Conservation (phyloP, 2,888 invertebrate species). For the Sarcophaga carnaria region DNA sequence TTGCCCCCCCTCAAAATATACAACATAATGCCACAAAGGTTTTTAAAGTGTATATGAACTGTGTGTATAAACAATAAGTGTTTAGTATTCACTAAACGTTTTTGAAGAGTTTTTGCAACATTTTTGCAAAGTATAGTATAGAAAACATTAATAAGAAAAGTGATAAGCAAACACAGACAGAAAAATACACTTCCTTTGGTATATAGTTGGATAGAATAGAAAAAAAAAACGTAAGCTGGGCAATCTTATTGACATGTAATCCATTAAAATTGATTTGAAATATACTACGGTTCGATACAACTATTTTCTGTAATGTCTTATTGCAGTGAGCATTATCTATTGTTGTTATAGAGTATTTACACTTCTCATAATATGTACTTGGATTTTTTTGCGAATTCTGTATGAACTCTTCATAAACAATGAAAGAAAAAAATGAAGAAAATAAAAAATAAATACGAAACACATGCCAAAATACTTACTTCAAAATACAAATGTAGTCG, state of each 20-base stretch:
- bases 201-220: not conserved
- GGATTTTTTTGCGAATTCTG: not conserved
- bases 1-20: not conserved
- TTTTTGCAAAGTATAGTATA: not conserved
- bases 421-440: not conserved
- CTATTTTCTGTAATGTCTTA: too few species aligned
- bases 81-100: not conserved
- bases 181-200: not conserved
- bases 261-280: too few species aligned
- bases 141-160: too few species aligned
- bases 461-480: conserved; percentile 38
- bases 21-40: not conserved
- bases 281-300: too few species aligned
- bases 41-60: not conserved
- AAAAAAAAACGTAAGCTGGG: too few species aligned
- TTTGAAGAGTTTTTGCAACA: not conserved
- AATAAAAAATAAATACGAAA: conserved; percentile 29
- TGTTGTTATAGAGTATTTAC: not conserved
- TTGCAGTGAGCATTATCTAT: not conserved
- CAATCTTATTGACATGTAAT: too few species aligned
- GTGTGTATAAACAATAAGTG: not conserved
- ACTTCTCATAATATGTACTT: not conserved
- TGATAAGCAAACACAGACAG: not conserved
- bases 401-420: conserved; percentile 8
- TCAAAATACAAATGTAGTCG: conserved; percentile 10